These are phyloP conservation scores for Cinclus mexicanus DNA, from an alignment of 2,113 vertebrate genomes.

Conservation along the genomic window DNA sequence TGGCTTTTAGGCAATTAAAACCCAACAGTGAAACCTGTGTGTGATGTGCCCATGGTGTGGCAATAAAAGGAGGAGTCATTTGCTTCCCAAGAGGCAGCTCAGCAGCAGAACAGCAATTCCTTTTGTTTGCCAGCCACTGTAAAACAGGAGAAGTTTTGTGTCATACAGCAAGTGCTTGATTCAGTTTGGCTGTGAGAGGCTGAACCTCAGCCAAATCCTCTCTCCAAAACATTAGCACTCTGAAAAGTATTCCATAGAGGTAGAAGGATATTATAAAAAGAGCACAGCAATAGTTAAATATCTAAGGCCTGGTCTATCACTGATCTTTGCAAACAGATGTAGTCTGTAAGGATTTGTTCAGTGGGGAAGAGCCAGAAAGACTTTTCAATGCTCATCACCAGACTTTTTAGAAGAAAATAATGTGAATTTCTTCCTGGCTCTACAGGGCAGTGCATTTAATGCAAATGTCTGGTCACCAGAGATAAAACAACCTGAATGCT, in stretches of 20 bases:
- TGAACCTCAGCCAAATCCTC: neutral
- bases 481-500: neutral
- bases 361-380: neutral
- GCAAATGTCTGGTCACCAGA: neutral
- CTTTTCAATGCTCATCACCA: neutral
- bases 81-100: neutral
- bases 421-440: neutral
- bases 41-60: neutral
- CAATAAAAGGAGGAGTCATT: neutral
- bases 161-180: neutral
- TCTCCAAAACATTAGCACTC: neutral
- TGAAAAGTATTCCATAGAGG: neutral
- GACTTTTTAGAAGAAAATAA: neutral
- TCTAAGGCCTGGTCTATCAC: neutral
- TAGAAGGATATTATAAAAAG: neutral
- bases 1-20: neutral
- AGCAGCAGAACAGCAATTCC: neutral
- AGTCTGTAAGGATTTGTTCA: neutral
- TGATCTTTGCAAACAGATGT: neutral
- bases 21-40: neutral
- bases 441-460: neutral
- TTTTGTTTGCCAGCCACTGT: neutral
- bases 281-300: too few species aligned
- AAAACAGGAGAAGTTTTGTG: neutral
- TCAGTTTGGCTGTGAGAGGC: neutral